Percentiles rank a stretch among this genome's conserved stretches.
These are phyloP conservation scores for Sebastes dallii DNA, from an alignment of 2,797 vertebrate genomes.

Conservation along the genomic window DNA sequence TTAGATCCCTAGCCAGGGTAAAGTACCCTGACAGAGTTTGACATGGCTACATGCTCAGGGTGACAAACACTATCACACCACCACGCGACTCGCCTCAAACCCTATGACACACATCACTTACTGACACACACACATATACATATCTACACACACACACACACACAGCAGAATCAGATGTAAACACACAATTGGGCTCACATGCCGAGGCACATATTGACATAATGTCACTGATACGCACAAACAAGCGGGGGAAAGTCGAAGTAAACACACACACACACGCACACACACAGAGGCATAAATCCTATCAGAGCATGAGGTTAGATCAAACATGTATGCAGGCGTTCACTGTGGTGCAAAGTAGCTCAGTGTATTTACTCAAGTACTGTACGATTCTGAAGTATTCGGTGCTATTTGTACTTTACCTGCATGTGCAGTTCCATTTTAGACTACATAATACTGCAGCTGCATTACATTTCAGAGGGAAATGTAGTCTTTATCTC, in stretches of 20 bases:
- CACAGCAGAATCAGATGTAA: slow-evolving; percentile 19
- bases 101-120: slow-evolving; percentile 38
- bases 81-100: slow-evolving; percentile 32
- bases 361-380: background rate
- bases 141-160: background rate
- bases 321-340: slow-evolving; percentile 29
- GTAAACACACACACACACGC: slow-evolving; percentile 3
- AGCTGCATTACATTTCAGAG: background rate
- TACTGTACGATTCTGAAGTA: background rate
- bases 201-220: slow-evolving; percentile 40
- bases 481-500: background rate
- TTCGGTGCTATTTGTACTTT: background rate
- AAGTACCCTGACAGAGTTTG: slow-evolving; percentile 72
- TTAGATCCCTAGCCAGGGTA: slow-evolving; percentile 47
- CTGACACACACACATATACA: slow-evolving; percentile 8
- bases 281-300: slow-evolving; percentile 3
- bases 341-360: background rate
- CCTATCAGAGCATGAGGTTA: slow-evolving; percentile 19
- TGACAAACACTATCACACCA: slow-evolving; percentile 73
- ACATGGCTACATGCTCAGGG: slow-evolving; percentile 68
- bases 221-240: slow-evolving; percentile 40
- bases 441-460: background rate
- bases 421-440: background rate
- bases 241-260: slow-evolving; percentile 23
- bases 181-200: slow-evolving; percentile 31